Evolutionary conservation across 2,113 vertebrate species (phyloP).

Genomic region (Brachyistius frenatus): DNA sequence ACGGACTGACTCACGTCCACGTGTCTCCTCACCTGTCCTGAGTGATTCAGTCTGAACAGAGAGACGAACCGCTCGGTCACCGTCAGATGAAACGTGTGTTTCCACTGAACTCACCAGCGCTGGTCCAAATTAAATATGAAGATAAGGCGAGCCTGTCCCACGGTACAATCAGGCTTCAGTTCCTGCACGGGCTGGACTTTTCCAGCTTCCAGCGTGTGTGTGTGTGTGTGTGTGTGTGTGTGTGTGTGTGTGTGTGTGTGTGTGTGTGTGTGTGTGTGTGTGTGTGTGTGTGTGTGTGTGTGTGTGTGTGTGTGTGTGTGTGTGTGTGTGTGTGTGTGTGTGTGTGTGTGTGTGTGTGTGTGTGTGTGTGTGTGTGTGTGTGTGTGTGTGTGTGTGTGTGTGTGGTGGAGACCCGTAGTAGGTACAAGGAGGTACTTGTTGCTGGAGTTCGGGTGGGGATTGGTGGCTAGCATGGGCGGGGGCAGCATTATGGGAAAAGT

Average conservation of each 20-base stretch:
- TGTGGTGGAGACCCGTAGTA: slow-evolving; percentile 50
- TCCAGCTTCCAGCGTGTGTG: slow-evolving; percentile 42
- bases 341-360: slow-evolving; percentile 27
- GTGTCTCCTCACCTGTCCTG: too few relatives aligned
- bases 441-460: slow-evolving; percentile 45
- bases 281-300: slow-evolving; percentile 8
- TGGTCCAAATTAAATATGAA: slow-evolving; percentile 71
- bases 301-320: slow-evolving; percentile 15
- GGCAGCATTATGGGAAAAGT: slow-evolving; percentile 34
- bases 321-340: slow-evolving; percentile 39
- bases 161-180: slow-evolving; percentile 70
- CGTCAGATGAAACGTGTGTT: slow-evolving; percentile 32
- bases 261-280: slow-evolving; percentile 6
- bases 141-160: slow-evolving; percentile 65
- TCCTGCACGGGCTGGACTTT: slow-evolving; percentile 52
- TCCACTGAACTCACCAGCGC: slow-evolving; percentile 26
- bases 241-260: slow-evolving; percentile 39
- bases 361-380: background rate
- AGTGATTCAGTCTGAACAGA: too few relatives aligned
- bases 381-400: slow-evolving; percentile 10
- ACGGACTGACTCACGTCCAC: too few relatives aligned
- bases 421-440: slow-evolving; percentile 78
- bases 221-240: slow-evolving; percentile 29
- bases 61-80: too few relatives aligned
- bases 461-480: slow-evolving; percentile 52